A percentile compares a stretch with the other conserved stretches of the same genome.
phyloP scores from a whole-genome alignment of 2,113 vertebrate genomes.

The Ageneiosus marmoratus region DNA sequence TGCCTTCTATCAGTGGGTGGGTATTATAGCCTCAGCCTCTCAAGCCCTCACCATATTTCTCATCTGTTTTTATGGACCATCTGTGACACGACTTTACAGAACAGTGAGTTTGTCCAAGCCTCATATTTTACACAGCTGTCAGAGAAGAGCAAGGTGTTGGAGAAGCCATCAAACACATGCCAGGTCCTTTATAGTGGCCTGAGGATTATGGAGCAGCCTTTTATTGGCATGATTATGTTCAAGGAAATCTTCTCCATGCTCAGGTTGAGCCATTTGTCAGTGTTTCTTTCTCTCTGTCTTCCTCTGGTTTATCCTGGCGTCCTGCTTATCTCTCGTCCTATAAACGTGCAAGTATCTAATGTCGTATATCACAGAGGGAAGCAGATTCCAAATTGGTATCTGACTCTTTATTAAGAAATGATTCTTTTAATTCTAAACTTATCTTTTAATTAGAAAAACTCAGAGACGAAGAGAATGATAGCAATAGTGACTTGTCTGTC shows the following conservation, averaged over 20 bases:
- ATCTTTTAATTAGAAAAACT: constrained; percentile 24
- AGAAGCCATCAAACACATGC: not conserved
- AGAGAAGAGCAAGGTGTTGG: not conserved
- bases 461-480: not conserved
- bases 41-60: constrained; percentile 20
- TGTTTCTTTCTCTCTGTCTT: not conserved
- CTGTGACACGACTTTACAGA: constrained; percentile 22
- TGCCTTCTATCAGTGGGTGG: not conserved
- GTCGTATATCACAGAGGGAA: not conserved
- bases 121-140: constrained; percentile 15
- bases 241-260: constrained; percentile 18
- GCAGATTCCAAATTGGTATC: constrained; percentile 26
- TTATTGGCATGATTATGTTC: constrained; percentile 10
- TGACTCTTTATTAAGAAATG: constrained; percentile 14
- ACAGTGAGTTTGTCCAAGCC: constrained; percentile 17
- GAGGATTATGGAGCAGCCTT: not conserved
- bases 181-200: not conserved
- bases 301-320: not conserved
- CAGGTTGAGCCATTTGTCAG: not conserved
- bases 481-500: not conserved
- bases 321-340: not conserved
- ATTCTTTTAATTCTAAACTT: too few relatives aligned
- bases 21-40: constrained; percentile 6
- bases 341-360: not conserved
- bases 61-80: constrained; percentile 35